A percentile compares a stretch with the other conserved stretches of the same genome.
Evolutionary conservation across 2,888 invertebrate species (phyloP).

Genomic region (Hylaea fasciaria): DNA sequence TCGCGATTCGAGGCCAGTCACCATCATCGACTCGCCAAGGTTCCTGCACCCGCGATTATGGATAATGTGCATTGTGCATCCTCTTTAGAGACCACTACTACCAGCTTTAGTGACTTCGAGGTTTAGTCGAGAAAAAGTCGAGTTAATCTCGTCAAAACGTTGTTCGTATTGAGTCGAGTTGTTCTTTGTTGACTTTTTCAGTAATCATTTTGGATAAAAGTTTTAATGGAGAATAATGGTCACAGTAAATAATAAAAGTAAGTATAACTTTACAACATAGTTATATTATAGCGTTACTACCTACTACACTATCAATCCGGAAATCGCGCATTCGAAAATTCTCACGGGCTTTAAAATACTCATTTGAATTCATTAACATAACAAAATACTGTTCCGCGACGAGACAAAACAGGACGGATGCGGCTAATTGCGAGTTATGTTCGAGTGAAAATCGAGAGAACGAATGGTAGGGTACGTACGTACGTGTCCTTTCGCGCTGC

Average conservation of each 20-base stretch:
- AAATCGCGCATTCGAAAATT: conserved; percentile 45
- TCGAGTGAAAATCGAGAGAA: conserved; percentile 12
- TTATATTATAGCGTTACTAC: conserved; percentile 23
- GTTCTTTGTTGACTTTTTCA: no score
- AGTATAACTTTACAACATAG: no score
- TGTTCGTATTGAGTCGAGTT: no score
- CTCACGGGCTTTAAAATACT: conserved; percentile 53
- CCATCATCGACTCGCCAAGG: conserved; percentile 56
- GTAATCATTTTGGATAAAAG: no score
- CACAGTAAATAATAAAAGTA: no score
- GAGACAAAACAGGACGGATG: conserved; percentile 15
- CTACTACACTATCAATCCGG: conserved; percentile 32
- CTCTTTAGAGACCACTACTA: conserved; percentile 19
- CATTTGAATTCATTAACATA: conserved; percentile 62
- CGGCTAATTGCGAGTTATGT: conserved; percentile 16
- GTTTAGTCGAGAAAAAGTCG: no score
- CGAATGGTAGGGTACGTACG: conserved; percentile 19
- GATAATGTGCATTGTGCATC: conserved; percentile 2
- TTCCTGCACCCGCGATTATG: conserved; percentile 57
- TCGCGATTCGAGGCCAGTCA: conserved; percentile 44
- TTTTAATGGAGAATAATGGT: no score
- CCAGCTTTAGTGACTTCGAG: no score
- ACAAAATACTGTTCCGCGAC: conserved; percentile 44
- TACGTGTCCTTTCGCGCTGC: conserved; percentile 23
- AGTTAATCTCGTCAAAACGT: no score